Conservation (phyloP, 2,888 invertebrate genomes). For the Phlogophora meticulosa region DNA sequence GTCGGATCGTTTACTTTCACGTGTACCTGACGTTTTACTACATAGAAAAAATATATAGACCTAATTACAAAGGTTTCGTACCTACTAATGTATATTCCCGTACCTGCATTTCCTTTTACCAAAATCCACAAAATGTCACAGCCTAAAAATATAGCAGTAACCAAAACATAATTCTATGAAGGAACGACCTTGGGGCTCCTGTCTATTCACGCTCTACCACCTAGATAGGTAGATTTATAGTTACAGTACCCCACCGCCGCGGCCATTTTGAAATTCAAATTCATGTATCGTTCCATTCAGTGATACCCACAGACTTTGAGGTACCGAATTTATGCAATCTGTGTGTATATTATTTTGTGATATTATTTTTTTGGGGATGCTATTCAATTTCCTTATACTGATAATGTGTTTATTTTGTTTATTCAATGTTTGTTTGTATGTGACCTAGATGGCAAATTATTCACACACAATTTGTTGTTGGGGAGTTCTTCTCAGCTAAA, state of each 20-base stretch:
- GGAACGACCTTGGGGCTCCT: conserved; percentile 23
- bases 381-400: background rate
- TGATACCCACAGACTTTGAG: conserved; percentile 32
- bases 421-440: background rate
- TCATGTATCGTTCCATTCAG: conserved; percentile 47
- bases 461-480: too few relatives aligned
- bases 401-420: background rate
- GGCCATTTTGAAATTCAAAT: conserved; percentile 62
- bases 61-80: too few relatives aligned
- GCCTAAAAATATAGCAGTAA: background rate
- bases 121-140: background rate
- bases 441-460: too few relatives aligned
- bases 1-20: too few relatives aligned
- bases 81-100: too few relatives aligned
- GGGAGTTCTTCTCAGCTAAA: too few relatives aligned
- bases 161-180: conserved; percentile 1
- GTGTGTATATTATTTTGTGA: conserved; percentile 16
- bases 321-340: conserved; percentile 47
- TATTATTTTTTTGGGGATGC: background rate
- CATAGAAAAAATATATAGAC: too few relatives aligned
- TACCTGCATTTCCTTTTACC: background rate
- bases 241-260: conserved; percentile 32
- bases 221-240: conserved; percentile 54
- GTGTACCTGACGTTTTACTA: too few relatives aligned
- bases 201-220: conserved; percentile 26